phyloP scores from a whole-genome alignment of 2,113 vertebrate species.

The Sander vitreus region DNA sequence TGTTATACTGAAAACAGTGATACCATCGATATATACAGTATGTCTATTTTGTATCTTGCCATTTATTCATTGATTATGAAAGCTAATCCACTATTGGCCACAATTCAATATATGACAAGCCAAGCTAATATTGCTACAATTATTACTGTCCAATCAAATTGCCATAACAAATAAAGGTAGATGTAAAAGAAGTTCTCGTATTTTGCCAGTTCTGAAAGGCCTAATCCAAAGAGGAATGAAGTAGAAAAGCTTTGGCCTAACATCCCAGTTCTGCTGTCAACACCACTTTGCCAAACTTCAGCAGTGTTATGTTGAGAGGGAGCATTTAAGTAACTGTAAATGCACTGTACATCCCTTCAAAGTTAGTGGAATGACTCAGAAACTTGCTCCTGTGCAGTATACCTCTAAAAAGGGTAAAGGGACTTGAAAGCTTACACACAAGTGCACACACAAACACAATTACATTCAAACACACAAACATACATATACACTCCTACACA shows the following conservation, averaged over 20 bases:
- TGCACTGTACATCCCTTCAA: conserved; percentile 45
- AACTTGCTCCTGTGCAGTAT: conserved; percentile 50
- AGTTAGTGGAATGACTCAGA: conserved; percentile 39
- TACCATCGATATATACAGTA: neutral
- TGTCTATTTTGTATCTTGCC: neutral
- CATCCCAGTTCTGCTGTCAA: conserved; percentile 52
- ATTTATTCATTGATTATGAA: neutral
- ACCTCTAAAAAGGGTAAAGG: conserved; percentile 28
- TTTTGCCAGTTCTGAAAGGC: conserved; percentile 15
- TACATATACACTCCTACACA: conserved; percentile 51
- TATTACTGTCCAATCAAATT: neutral
- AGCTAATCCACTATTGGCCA: neutral
- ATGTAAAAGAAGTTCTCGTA: neutral
- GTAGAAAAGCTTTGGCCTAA: conserved; percentile 29
- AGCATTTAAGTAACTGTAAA: conserved; percentile 52
- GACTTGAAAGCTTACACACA: conserved; percentile 44
- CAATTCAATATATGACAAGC: neutral
- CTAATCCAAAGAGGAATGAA: conserved; percentile 33
- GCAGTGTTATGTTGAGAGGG: conserved; percentile 45
- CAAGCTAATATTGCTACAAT: conserved; percentile 1
- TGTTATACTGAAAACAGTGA: neutral
- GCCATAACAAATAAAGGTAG: conserved; percentile 15
- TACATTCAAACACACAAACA: conserved; percentile 54
- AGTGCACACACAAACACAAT: conserved; percentile 48
- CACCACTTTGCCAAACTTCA: conserved; percentile 46